Conservation (phyloP, 2,113 vertebrate species). For the Saccopteryx bilineata region DNA sequence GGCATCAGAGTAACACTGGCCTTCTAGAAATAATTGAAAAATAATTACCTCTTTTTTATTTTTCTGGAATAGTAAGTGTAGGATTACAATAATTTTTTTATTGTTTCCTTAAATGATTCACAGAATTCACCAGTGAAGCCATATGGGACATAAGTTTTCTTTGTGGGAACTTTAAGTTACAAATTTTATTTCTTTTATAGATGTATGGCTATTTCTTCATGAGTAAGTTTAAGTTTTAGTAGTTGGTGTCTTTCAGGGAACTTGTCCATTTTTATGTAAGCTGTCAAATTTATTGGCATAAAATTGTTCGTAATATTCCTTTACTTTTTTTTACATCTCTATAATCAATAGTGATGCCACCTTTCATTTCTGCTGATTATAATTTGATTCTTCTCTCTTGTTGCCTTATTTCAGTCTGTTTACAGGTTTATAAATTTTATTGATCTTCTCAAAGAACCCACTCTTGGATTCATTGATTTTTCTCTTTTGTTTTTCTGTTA, state of each 20-base stretch:
- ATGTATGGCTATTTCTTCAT: constrained; percentile 15
- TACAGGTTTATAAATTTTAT: constrained; percentile 34
- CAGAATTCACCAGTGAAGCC: constrained; percentile 5
- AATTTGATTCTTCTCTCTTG: constrained; percentile 25
- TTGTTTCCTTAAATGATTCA: constrained; percentile 30
- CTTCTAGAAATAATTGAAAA: constrained; percentile 38
- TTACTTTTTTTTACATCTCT: constrained; percentile 5
- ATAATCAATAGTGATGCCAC: background rate
- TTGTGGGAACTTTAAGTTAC: constrained; percentile 27
- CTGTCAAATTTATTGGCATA: constrained; percentile 42
- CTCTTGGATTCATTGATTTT: constrained; percentile 34
- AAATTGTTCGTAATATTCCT: background rate
- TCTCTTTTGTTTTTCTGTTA: constrained; percentile 6
- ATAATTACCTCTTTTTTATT: constrained; percentile 8
- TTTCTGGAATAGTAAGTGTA: constrained; percentile 24
- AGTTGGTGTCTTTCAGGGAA: constrained; percentile 50
- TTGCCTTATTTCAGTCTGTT: background rate
- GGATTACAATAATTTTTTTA: constrained; percentile 27
- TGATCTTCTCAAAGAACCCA: constrained; percentile 21
- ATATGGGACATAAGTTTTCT: constrained; percentile 11
- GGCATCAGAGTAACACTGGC: background rate
- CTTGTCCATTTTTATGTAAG: constrained; percentile 42
- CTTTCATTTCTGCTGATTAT: background rate
- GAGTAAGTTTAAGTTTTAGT: constrained; percentile 54
- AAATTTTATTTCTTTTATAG: constrained; percentile 37